Base-by-base conservation (phyloP, 2,797 vertebrate genomes). In the Rhinella marina region DNA sequence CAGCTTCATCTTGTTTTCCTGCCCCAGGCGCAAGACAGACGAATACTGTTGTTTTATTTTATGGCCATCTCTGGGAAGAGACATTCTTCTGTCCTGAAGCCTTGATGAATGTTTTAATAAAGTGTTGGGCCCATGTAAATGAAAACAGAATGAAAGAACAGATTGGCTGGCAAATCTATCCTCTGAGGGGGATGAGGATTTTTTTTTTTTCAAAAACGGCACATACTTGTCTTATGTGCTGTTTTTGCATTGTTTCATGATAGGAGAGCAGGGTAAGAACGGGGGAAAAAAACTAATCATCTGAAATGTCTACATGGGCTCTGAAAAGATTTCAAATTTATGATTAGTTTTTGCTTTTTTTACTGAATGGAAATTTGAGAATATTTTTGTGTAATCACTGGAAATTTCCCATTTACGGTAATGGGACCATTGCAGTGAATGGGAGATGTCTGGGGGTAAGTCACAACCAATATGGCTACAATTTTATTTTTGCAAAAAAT, bases 11-110 rank as follows among this genome's bases (percentile, higher is more conserved):
- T 81, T 87, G 81, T 87, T 70, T 77, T 80, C 73, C 25, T 86
- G 68, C 84, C 81, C 77, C 79, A 90, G 83, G 56, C 82, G 32
- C 27, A 81, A 59, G 68, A 81, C 57, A 29, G 29, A 59, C 19
- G 48, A 90, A 57, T 13, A 81, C 19, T 66, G 25, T 27, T 62
- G 81, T 86, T 84, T 56, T 84, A 66, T 82, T 89, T 54, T 77
- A 78, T 61, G 82, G 66, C 79, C 75, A 10, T 82, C 70, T 29
- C 23, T 29, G 79, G 50, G 73, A 77, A 86, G 62, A 88, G 81
- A 84, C 81, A 27, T 83, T 66, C 82, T 77, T 77, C 62, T 73
- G 50, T 81, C 78, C 66, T 19, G 66, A 73, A 81, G 73, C 54
- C 9, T 17, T 70, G 72, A 62, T 41, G 41, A 41, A 41, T 25